Evolutionary conservation across 2,888 invertebrate species (phyloP).

Genomic region (Cerceris rybyensis): DNA sequence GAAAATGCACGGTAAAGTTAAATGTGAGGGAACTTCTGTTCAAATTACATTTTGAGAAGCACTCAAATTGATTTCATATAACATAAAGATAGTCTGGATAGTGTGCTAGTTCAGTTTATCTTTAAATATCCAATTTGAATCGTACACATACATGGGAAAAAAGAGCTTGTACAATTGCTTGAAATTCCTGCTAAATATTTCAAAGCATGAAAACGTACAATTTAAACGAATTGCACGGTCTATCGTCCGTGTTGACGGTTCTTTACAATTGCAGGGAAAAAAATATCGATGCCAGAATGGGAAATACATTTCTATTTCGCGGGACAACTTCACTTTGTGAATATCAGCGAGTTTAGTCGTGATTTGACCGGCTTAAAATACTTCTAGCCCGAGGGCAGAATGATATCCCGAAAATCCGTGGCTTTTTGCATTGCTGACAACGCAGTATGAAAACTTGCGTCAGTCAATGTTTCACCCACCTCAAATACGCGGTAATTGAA

Average conservation of each 20-base stretch:
- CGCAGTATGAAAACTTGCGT: constrained; percentile 24
- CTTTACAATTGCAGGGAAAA: not conserved
- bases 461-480: constrained; percentile 36
- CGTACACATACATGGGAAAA: not conserved
- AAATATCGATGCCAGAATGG: constrained; percentile 5
- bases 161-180: not conserved
- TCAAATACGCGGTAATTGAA: constrained; percentile 53
- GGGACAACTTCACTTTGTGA: constrained; percentile 17
- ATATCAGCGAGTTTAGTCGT: constrained; percentile 29
- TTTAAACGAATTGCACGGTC: not conserved
- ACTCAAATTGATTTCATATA: constrained; percentile 7
- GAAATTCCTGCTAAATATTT: constrained; percentile 1
- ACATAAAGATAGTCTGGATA: not conserved
- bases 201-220: constrained; percentile 1
- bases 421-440: constrained; percentile 37
- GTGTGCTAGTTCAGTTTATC: constrained; percentile 21
- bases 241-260: not conserved
- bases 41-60: constrained; percentile 11
- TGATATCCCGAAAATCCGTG: constrained; percentile 32
- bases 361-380: constrained; percentile 17
- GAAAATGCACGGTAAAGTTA: constrained; percentile 8
- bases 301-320: constrained; percentile 17
- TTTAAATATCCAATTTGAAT: constrained; percentile 15
- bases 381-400: constrained; percentile 17
- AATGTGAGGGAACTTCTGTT: constrained; percentile 13